These are phyloP conservation scores for Brachyistius frenatus DNA, from an alignment of 2,113 vertebrate genomes.

Conservation along the genomic window DNA sequence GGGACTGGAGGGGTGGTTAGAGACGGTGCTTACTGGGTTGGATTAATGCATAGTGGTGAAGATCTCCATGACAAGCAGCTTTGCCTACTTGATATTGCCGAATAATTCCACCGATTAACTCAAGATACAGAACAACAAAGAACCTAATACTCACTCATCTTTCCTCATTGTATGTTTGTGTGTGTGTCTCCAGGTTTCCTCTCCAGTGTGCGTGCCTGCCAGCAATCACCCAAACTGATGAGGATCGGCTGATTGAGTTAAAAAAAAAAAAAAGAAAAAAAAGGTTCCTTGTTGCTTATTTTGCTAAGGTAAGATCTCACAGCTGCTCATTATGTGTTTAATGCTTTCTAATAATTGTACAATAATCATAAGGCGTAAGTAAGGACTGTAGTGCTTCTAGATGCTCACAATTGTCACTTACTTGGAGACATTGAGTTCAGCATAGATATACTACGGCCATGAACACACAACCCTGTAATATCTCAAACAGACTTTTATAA, in stretches of 20 bases:
- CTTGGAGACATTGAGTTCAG: background rate
- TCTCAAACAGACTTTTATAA: too few species aligned
- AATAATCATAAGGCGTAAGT: background rate
- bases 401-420: background rate
- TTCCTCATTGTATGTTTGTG: constrained; percentile 35
- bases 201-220: constrained; percentile 72
- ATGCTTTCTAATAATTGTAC: background rate
- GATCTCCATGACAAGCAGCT: constrained; percentile 31
- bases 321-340: background rate
- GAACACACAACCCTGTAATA: background rate
- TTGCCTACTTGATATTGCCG: constrained; percentile 31
- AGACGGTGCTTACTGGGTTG: constrained; percentile 66
- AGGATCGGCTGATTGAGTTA: constrained; percentile 79
- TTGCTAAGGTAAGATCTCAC: constrained; percentile 81
- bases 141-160: constrained; percentile 25
- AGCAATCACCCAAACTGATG: constrained; percentile 80
- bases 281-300: constrained; percentile 77
- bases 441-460: background rate
- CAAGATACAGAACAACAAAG: constrained; percentile 40
- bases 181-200: constrained; percentile 70
- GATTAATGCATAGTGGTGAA: constrained; percentile 61
- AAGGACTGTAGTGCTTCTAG: background rate
- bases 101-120: constrained; percentile 37
- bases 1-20: constrained; percentile 43
- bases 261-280: constrained; percentile 57